phyloP scores from a whole-genome alignment of 2,797 vertebrate species.

The Decapterus maruadsi region DNA sequence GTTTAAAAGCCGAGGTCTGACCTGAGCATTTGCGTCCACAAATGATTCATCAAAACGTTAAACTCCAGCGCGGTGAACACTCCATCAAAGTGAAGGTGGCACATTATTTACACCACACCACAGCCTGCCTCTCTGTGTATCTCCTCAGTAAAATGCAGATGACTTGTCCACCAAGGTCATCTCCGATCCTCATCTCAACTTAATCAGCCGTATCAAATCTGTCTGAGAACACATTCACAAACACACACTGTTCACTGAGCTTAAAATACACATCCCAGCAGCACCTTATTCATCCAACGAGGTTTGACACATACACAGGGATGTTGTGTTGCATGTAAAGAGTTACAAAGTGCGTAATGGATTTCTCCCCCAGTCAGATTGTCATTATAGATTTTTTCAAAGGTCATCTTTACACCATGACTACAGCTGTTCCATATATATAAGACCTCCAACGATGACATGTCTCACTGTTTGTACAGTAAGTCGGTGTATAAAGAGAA shows the following conservation, averaged over 20 bases:
- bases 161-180: conserved; percentile 55
- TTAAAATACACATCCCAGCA: background rate
- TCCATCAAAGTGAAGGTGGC: background rate
- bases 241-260: background rate
- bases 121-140: background rate
- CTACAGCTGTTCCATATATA: conserved; percentile 4
- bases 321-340: conserved; percentile 22
- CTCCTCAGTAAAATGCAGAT: conserved; percentile 8
- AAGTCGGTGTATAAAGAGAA: background rate
- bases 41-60: background rate
- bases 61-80: background rate
- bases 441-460: background rate
- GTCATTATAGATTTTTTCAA: conserved; percentile 53
- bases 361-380: conserved; percentile 31
- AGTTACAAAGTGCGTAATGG: conserved; percentile 15
- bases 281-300: background rate
- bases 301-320: background rate
- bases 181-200: conserved; percentile 43
- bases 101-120: background rate
- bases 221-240: conserved; percentile 14
- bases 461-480: background rate
- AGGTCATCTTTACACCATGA: conserved; percentile 45
- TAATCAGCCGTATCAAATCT: conserved; percentile 48
- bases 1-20: background rate
- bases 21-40: background rate